Evolutionary conservation across 1,140 invertebrate genomes (phyloP).

Genomic region (Drosophila pallidifrons): DNA sequence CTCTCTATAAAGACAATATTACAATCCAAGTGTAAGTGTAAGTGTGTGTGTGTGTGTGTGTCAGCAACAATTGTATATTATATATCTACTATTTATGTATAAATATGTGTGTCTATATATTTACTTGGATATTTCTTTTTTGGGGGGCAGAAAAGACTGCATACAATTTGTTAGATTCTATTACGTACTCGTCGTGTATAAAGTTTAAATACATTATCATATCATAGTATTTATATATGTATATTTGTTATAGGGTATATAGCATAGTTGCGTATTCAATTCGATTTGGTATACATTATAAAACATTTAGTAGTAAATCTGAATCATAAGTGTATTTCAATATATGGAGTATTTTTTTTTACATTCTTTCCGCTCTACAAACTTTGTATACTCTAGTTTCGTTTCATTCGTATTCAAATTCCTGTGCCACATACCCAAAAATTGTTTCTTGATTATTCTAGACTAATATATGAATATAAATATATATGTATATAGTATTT

Average conservation of each 20-base stretch:
- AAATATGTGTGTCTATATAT: conserved; percentile 22
- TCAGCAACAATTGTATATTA: conserved; percentile 21
- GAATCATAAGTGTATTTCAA: neutral
- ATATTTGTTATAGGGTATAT: conserved; percentile 2
- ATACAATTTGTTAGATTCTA: conserved; percentile 43
- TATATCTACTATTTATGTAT: conserved; percentile 5
- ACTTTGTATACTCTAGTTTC: neutral
- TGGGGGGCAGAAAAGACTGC: conserved; percentile 22
- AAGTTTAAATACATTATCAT: neutral
- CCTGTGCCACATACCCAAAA: conserved; percentile 14
- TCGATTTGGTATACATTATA: conserved; percentile 9
- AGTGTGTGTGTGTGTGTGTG: conserved; percentile 7
- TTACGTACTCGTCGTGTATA: conserved; percentile 9
- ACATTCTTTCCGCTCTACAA: neutral
- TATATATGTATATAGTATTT: conserved; percentile 12
- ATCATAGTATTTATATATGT: neutral
- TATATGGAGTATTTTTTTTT: conserved; percentile 6
- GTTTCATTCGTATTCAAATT: neutral
- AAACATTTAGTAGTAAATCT: conserved; percentile 13
- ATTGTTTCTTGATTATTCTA: conserved; percentile 7
- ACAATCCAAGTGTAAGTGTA: conserved; percentile 3
- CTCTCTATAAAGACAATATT: conserved; percentile 23
- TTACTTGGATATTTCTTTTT: neutral
- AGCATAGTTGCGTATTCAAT: conserved; percentile 11
- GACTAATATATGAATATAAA: conserved; percentile 21